Evolutionary conservation across 1,140 invertebrate species (phyloP).

Genomic region (Rhopalosiphum maidis): DNA sequence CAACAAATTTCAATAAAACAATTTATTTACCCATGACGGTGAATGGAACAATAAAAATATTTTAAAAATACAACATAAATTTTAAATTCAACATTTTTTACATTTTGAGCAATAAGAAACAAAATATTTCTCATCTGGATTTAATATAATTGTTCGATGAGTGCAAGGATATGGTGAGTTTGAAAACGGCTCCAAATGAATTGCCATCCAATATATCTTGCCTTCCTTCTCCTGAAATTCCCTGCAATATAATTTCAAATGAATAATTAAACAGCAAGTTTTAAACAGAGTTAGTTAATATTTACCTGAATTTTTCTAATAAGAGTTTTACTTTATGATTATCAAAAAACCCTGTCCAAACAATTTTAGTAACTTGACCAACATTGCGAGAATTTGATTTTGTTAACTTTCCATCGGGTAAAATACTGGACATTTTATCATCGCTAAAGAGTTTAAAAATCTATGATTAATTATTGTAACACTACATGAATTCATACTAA

Average conservation of each 20-base stretch:
- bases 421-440: background rate
- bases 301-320: slow-evolving; percentile 28
- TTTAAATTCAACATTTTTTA: slow-evolving; percentile 19
- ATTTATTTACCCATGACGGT: background rate
- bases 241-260: background rate
- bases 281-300: background rate
- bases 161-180: background rate
- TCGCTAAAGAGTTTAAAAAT: slow-evolving; percentile 17
- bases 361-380: slow-evolving; percentile 38
- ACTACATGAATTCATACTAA: background rate
- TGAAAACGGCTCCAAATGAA: slow-evolving; percentile 37
- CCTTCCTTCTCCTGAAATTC: slow-evolving; percentile 26
- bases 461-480: background rate
- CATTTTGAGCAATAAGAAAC: slow-evolving; percentile 23
- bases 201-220: background rate
- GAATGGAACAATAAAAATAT: background rate
- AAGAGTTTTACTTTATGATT: slow-evolving; percentile 14
- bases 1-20: background rate
- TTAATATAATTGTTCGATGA: slow-evolving; percentile 51
- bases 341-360: slow-evolving; percentile 49
- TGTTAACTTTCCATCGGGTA: slow-evolving; percentile 38
- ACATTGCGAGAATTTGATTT: slow-evolving; percentile 44
- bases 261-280: background rate
- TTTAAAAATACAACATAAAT: background rate
- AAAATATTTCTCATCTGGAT: slow-evolving; percentile 13